Conservation (phyloP, 2,797 vertebrate genomes). For the Caiman crocodilus region DNA sequence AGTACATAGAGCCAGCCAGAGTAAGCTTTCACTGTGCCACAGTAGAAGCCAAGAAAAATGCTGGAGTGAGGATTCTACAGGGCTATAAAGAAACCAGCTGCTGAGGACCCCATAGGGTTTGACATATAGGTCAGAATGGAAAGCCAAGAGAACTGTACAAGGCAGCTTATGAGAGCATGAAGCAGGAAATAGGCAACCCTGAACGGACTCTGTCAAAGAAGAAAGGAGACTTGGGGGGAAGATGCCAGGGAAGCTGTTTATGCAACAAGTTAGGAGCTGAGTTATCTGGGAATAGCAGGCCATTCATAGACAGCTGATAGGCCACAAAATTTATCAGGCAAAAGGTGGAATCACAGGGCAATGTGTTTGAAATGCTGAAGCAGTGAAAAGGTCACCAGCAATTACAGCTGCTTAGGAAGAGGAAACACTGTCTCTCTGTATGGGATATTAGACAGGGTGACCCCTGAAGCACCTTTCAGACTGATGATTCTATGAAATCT, state of each 20-base stretch:
- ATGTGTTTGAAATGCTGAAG: neutral
- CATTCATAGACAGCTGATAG: neutral
- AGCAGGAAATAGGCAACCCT: neutral
- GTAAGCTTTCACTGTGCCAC: neutral
- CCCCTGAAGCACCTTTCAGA: too few species aligned
- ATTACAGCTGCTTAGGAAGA: neutral
- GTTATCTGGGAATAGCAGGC: neutral
- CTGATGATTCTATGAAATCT: too few species aligned
- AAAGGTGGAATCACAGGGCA: accelerated
- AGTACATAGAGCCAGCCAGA: neutral
- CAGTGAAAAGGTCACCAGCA: neutral
- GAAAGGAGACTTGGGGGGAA: neutral
- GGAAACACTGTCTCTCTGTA: neutral
- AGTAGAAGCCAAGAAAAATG: neutral
- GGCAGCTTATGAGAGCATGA: neutral
- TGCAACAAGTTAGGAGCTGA: neutral
- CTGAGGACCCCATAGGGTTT: neutral
- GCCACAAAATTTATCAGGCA: neutral
- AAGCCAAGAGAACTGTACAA: neutral
- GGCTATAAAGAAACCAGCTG: neutral
- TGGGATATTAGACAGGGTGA: too few species aligned
- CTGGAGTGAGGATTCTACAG: neutral
- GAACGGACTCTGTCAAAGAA: neutral
- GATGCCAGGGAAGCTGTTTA: neutral
- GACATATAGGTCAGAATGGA: neutral